Conservation (phyloP, 2,888 invertebrate species). For the Poecilus cupreus region DNA sequence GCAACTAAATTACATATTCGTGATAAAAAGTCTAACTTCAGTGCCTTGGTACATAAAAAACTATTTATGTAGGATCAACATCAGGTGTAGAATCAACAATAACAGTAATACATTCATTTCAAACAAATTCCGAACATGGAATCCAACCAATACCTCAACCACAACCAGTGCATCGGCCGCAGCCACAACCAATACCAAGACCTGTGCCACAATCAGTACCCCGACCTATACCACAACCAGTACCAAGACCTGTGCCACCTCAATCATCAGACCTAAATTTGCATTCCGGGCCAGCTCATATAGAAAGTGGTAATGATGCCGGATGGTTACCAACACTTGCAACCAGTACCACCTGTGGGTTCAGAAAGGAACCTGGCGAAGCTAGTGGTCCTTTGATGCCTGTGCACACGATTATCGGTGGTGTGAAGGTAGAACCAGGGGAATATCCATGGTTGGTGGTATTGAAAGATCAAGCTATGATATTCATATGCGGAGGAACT, state of each 20-base stretch:
- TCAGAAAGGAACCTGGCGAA: neutral
- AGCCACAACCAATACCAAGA: neutral
- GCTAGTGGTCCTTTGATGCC: neutral
- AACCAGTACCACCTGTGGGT: neutral
- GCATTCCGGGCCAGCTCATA: neutral
- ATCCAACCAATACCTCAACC: neutral
- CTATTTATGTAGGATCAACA: neutral
- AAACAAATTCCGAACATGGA: neutral
- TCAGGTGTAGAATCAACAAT: neutral
- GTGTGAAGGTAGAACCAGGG: neutral
- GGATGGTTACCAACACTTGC: neutral
- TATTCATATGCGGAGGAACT: conserved; percentile 11
- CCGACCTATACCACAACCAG: neutral
- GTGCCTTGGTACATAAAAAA: no score
- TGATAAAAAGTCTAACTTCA: no score
- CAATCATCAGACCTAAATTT: neutral
- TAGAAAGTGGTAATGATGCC: neutral
- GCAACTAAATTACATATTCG: no score
- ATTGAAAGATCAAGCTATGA: neutral
- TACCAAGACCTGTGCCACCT: neutral
- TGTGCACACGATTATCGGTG: conserved; percentile 4
- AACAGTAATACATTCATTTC: neutral
- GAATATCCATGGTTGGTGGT: conserved; percentile 38
- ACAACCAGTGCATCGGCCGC: neutral
- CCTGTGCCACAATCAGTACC: neutral